phyloP scores from a whole-genome alignment of 2,888 invertebrate genomes.

The Dione juno region DNA sequence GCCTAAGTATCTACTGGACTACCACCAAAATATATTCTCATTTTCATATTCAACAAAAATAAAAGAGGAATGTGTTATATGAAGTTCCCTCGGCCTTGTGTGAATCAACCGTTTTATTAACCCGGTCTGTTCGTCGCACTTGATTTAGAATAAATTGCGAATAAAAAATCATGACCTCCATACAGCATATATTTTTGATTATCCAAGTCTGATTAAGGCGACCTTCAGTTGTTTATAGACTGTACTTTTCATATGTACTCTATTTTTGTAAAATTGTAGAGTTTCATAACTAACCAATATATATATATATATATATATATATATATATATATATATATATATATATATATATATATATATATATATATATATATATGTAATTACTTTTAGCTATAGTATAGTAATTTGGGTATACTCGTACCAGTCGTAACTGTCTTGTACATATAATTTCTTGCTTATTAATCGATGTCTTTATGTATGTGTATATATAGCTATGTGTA shows the following conservation, averaged over 20 bases:
- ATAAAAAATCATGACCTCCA: slow-evolving; percentile 45
- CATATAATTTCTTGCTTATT: too few relatives aligned
- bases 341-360: too few relatives aligned
- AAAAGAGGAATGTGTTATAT: slow-evolving; percentile 28
- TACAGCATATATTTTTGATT: slow-evolving; percentile 36
- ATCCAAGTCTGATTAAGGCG: slow-evolving; percentile 31
- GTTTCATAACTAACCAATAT: too few relatives aligned
- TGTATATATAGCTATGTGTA: too few relatives aligned
- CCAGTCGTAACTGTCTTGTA: too few relatives aligned
- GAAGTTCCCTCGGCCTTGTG: slow-evolving; percentile 38
- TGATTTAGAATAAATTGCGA: slow-evolving; percentile 44
- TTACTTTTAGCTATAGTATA: too few relatives aligned
- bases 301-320: too few relatives aligned
- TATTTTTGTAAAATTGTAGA: neutral
- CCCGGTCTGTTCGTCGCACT: slow-evolving; percentile 37
- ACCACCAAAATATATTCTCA: slow-evolving; percentile 27
- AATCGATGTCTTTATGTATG: too few relatives aligned
- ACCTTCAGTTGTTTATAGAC: slow-evolving; percentile 2
- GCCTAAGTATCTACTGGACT: slow-evolving; percentile 9
- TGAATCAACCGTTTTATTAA: slow-evolving; percentile 44
- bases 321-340: too few relatives aligned
- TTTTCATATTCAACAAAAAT: slow-evolving; percentile 32
- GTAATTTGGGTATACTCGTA: too few relatives aligned
- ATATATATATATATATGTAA: too few relatives aligned
- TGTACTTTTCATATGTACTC: neutral